Conservation (phyloP, 2,113 vertebrate genomes). For the Plecturocebus donacophilus region DNA sequence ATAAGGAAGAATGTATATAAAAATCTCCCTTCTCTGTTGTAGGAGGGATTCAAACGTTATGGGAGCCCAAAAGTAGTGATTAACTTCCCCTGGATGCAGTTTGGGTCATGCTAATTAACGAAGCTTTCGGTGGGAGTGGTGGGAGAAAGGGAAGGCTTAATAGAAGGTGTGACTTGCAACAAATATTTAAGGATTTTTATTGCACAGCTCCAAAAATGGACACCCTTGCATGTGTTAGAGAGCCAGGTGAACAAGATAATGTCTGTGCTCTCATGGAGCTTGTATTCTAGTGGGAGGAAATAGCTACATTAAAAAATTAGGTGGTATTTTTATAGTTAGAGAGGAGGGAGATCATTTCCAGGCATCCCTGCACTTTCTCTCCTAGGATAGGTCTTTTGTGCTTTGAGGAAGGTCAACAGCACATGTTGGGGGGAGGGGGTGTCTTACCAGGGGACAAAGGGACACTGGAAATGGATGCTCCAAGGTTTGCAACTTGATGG, state of each 20-base stretch:
- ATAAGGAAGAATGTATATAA: neutral
- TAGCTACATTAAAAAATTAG: neutral
- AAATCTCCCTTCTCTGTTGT: neutral
- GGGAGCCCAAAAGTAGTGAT: neutral
- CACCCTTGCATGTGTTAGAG: neutral
- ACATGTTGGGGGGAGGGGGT: fast-evolving
- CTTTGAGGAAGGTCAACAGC: neutral
- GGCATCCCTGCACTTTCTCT: neutral
- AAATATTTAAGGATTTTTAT: neutral
- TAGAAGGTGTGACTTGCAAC: neutral
- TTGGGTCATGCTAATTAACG: neutral
- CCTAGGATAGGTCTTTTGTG: neutral
- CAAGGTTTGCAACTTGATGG: neutral
- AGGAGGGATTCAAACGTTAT: neutral
- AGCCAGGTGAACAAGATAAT: neutral
- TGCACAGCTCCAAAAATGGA: neutral
- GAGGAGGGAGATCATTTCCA: neutral
- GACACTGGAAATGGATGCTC: neutral
- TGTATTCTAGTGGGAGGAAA: neutral
- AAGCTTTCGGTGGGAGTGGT: neutral
- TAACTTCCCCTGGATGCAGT: neutral
- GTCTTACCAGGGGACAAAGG: neutral
- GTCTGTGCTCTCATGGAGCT: neutral
- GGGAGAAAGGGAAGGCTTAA: neutral
- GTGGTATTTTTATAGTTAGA: neutral